Evolutionary conservation across 2,888 invertebrate genomes (phyloP).

Genomic region (Caradrina kadenii): DNA sequence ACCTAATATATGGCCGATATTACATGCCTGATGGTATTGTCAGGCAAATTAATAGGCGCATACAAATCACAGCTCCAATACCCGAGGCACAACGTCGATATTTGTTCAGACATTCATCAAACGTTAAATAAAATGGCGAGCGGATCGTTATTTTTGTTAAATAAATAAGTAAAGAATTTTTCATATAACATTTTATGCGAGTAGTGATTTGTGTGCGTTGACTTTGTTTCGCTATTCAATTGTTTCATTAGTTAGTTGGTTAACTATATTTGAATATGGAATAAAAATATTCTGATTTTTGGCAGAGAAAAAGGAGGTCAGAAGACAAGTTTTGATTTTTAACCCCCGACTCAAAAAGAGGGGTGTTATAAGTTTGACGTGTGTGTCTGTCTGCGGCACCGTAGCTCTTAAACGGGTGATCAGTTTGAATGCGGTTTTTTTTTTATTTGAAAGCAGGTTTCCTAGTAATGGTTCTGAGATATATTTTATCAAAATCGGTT

Average conservation of each 20-base stretch:
- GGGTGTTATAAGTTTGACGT: too few relatives aligned
- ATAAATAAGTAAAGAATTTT: conserved; percentile 28
- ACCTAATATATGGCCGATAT: conserved; percentile 38
- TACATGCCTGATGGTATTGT: conserved; percentile 39
- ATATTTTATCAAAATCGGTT: too few relatives aligned
- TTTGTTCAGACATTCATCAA: conserved; percentile 51
- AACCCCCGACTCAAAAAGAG: too few relatives aligned
- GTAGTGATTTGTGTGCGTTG: conserved; percentile 3
- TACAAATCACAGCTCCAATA: conserved; percentile 49
- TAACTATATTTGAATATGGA: background rate
- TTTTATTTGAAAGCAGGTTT: too few relatives aligned
- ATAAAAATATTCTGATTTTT: background rate
- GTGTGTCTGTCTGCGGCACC: too few relatives aligned
- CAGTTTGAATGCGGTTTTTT: too few relatives aligned
- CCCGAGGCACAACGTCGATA: conserved; percentile 15
- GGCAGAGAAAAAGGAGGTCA: background rate
- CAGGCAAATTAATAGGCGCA: conserved; percentile 47
- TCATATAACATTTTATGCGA: conserved; percentile 11
- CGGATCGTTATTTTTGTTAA: conserved; percentile 19
- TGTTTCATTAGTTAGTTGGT: conserved; percentile 13
- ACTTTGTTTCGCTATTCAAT: background rate
- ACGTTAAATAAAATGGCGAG: conserved; percentile 32
- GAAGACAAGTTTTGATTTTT: background rate
- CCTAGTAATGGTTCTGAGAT: too few relatives aligned
- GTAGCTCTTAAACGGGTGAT: too few relatives aligned